phyloP scores from a whole-genome alignment of 2,797 vertebrate genomes.

The Helarctos malayanus region DNA sequence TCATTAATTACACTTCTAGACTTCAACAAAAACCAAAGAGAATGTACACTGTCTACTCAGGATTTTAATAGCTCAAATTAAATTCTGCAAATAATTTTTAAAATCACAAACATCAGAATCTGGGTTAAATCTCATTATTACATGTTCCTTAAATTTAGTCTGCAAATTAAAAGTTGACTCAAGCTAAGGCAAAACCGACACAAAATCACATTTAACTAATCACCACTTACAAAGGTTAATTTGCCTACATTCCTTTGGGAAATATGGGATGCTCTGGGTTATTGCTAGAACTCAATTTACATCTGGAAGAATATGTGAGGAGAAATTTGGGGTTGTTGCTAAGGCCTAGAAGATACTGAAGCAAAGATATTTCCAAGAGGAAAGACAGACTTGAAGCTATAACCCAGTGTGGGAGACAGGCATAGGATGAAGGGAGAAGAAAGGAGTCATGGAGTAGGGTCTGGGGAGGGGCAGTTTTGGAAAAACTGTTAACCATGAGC shows the following conservation, averaged over 20 bases:
- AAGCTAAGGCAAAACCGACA: neutral
- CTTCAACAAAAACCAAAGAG: neutral
- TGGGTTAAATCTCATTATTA: neutral
- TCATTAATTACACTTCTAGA: neutral
- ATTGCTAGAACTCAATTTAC: neutral
- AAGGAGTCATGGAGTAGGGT: neutral
- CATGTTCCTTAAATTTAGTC: neutral
- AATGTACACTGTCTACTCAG: neutral
- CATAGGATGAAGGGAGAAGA: neutral
- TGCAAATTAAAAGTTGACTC: neutral
- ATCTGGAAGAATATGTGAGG: neutral
- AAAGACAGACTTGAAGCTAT: neutral
- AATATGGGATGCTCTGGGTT: neutral
- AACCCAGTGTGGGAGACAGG: no score
- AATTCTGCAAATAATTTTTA: slow-evolving; percentile 33
- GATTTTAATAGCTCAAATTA: slow-evolving; percentile 38
- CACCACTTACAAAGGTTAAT: neutral
- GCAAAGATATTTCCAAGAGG: neutral
- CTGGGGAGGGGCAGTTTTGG: neutral
- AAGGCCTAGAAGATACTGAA: neutral
- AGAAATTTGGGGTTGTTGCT: neutral
- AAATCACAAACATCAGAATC: neutral
- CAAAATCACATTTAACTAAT: neutral
- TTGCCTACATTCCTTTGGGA: neutral
- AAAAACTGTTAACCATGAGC: neutral